phyloP scores from a whole-genome alignment of 2,113 vertebrate genomes.

The Paramisgurnus dabryanus region DNA sequence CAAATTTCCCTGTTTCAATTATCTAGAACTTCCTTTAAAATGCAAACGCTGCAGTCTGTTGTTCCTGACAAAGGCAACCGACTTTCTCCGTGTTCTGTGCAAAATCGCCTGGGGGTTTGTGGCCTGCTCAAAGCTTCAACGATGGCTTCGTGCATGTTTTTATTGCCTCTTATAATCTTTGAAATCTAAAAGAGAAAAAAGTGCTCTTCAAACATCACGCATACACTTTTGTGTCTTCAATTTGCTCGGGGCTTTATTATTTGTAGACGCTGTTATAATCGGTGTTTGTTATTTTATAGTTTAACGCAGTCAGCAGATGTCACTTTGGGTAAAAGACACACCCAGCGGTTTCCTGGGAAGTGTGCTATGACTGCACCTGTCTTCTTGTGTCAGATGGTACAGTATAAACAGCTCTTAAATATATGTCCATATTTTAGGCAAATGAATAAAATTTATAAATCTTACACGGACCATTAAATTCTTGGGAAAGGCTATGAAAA shows the following conservation, averaged over 20 bases:
- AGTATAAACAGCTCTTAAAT: slow-evolving; percentile 1
- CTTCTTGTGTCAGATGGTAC: slow-evolving; percentile 23
- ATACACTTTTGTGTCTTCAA: slow-evolving; percentile 31
- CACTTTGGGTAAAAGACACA: slow-evolving; percentile 41
- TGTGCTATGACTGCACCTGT: slow-evolving; percentile 32
- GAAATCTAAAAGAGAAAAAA: slow-evolving; percentile 9
- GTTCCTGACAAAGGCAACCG: slow-evolving; percentile 27
- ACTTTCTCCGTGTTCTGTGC: slow-evolving; percentile 27
- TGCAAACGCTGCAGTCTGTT: slow-evolving; percentile 23
- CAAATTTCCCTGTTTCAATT: slow-evolving; percentile 47
- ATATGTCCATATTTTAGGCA: not conserved
- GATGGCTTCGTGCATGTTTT: slow-evolving; percentile 10
- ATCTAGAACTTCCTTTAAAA: slow-evolving; percentile 47
- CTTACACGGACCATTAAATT: not conserved
- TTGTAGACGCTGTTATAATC: slow-evolving; percentile 42
- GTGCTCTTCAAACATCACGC: slow-evolving; percentile 8
- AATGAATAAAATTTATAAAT: not conserved
- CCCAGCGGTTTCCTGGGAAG: slow-evolving; percentile 34
- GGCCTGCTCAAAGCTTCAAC: slow-evolving; percentile 14
- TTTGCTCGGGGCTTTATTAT: slow-evolving; percentile 24
- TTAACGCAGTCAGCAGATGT: slow-evolving; percentile 38
- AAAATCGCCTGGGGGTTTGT: slow-evolving; percentile 2
- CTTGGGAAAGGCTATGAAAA: not conserved
- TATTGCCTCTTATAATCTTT: slow-evolving; percentile 22
- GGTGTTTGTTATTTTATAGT: slow-evolving; percentile 39